Percentiles rank a stretch among this genome's conserved stretches.
phyloP scores from a whole-genome alignment of 2,888 invertebrate species.

The Brachypalpus laphriformis region DNA sequence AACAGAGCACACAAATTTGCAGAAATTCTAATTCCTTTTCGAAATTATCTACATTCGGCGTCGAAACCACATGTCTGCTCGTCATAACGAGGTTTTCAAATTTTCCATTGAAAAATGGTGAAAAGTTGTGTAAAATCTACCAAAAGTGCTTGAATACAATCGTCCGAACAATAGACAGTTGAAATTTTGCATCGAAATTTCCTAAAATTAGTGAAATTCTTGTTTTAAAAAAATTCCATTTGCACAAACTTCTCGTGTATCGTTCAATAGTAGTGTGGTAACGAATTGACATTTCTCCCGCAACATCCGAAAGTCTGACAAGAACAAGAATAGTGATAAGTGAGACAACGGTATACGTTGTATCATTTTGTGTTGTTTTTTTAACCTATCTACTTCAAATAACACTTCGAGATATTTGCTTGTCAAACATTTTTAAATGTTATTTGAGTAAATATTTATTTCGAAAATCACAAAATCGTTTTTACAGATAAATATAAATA shows the following conservation, averaged over 20 bases:
- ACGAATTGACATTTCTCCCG: conserved; percentile 65
- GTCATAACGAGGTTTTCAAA: conserved; percentile 79
- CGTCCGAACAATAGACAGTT: conserved; percentile 76
- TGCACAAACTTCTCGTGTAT: conserved; percentile 62
- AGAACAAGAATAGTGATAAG: conserved; percentile 49
- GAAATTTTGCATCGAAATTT: conserved; percentile 72
- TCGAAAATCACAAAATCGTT: not conserved
- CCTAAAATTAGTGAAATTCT: conserved; percentile 31
- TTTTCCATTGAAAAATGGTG: conserved; percentile 79
- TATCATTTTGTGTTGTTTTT: conserved; percentile 5
- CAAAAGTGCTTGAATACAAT: conserved; percentile 77
- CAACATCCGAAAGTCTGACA: conserved; percentile 45
- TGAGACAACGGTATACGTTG: conserved; percentile 33
- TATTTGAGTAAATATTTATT: not conserved
- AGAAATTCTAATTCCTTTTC: conserved; percentile 79
- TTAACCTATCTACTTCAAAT: conserved; percentile 1
- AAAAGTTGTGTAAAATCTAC: conserved; percentile 79
- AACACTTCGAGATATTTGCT: conserved; percentile 15
- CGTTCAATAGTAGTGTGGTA: conserved; percentile 69
- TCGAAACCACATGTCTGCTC: conserved; percentile 87
- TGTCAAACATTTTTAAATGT: conserved; percentile 11
- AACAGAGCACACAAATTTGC: conserved; percentile 41
- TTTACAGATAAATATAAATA: conserved; percentile 5
- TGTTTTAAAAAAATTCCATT: conserved; percentile 54
- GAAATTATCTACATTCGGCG: conserved; percentile 88